Percentiles rank a stretch among this genome's conserved stretches.
These are phyloP conservation scores for Drosophila ezoana DNA, from an alignment of 2,888 invertebrate species.

Conservation along the genomic window DNA sequence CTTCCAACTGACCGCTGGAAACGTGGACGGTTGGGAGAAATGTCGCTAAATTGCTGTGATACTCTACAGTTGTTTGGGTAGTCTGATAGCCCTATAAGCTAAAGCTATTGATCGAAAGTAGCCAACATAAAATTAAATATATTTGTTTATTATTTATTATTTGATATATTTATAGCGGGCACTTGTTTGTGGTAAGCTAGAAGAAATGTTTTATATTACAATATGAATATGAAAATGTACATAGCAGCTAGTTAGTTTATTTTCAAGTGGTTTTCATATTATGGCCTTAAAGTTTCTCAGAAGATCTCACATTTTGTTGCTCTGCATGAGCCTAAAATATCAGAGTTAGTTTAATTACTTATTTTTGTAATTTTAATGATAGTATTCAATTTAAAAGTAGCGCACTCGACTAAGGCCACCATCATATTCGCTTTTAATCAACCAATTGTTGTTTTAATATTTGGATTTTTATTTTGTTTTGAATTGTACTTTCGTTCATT, in stretches of 20 bases:
- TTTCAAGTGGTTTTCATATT: too few species aligned
- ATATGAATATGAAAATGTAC: too few species aligned
- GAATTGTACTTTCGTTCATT: slow-evolving; percentile 70
- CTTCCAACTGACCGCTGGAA: slow-evolving; percentile 16
- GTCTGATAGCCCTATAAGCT: background rate
- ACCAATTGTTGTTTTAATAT: slow-evolving; percentile 45
- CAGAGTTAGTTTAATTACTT: too few species aligned
- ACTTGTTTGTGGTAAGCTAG: too few species aligned
- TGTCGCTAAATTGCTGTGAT: slow-evolving; percentile 25
- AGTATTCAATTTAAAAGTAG: slow-evolving; percentile 9
- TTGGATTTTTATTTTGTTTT: slow-evolving; percentile 65
- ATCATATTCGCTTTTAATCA: slow-evolving; percentile 18
- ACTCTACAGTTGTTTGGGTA: slow-evolving; percentile 13
- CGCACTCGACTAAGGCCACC: slow-evolving; percentile 21
- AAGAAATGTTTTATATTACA: too few species aligned
- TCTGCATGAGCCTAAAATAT: too few species aligned
- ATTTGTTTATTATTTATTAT: background rate
- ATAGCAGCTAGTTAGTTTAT: too few species aligned
- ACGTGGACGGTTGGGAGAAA: slow-evolving; percentile 11
- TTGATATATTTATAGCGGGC: background rate
- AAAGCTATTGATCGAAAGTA: background rate
- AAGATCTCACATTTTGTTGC: too few species aligned
- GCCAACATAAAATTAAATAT: background rate
- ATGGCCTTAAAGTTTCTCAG: too few species aligned
- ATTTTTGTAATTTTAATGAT: too few species aligned